Base-by-base conservation (phyloP, 1,140 invertebrate species). In the Idris sp. region DNA sequence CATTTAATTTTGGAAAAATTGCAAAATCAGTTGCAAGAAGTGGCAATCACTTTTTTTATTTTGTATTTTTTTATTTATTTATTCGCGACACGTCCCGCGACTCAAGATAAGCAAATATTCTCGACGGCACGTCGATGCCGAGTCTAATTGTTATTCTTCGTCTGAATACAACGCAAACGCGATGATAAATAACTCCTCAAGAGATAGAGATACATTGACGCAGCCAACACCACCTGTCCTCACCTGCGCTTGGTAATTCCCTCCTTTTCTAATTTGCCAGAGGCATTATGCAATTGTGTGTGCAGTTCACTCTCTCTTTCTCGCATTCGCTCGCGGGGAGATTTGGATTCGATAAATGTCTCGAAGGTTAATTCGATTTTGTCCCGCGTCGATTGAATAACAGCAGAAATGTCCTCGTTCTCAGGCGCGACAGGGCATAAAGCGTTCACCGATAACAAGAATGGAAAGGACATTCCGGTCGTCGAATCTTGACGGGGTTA, bases 391-490 rank as follows among this genome's bases (percentile, higher is more conserved):
- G 65, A 71, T 71, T 71, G 74, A 76, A 76, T 71, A 76, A 71
- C 61, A n/a, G 61, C 54, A 56, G 65, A 77, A 74, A 72, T 74
- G 72, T 78, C 72, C 77, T 78, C 74, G 79, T 68, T 78, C 68
- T 76, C 77, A 72, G 61, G 73, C 56, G 74, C 78, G 77, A 76
- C 77, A 73, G 68, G 68, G 78, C 78, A 75, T 82, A 73, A 82
- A 80, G 74, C 67, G 73, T 77, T 72, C 36, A 18, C 49, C 58
- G 79, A 77, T 82, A 80, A 79, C 74, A 53, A 75, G 68, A 82
- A 79, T 81, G 71, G 78, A 81, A 81, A 80, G 78, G 77, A 81
- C 78, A 80, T 80, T 80, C 73, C 69, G 68, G 56, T 65, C 77
- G 74, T 74, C 65, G 30, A 64, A 78, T 78, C 59, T 40, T 62